A percentile compares a stretch with the other conserved stretches of the same genome.
These are phyloP conservation scores for Drosophila pruinosa DNA, from an alignment of 1,140 invertebrate species.

Conservation along the genomic window DNA sequence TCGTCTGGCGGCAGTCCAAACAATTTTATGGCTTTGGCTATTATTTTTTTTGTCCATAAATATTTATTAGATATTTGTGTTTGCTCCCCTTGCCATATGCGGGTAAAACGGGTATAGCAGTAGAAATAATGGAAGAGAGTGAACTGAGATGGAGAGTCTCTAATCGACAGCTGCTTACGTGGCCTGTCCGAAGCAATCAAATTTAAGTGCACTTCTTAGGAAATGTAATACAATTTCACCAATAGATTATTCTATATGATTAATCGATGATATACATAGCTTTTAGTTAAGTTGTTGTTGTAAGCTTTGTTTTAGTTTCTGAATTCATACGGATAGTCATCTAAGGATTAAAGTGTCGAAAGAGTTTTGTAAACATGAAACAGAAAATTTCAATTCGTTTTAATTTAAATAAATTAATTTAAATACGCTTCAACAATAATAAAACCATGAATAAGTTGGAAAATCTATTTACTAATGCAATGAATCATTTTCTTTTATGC, in stretches of 20 bases:
- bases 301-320: background rate
- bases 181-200: background rate
- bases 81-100: background rate
- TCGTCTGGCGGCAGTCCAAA: slow-evolving; percentile 18
- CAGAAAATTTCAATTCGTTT: too few relatives aligned
- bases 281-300: background rate
- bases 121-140: background rate
- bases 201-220: slow-evolving; percentile 3
- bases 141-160: background rate
- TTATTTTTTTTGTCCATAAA: slow-evolving; percentile 61
- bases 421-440: background rate
- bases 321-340: background rate
- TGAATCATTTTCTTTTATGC: background rate
- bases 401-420: background rate
- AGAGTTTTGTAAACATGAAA: too few relatives aligned
- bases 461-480: slow-evolving; percentile 18
- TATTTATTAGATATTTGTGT: slow-evolving; percentile 66
- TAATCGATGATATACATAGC: background rate
- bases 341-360: too few relatives aligned
- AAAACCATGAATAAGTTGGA: background rate
- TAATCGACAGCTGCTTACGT: background rate
- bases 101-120: background rate
- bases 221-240: slow-evolving; percentile 4
- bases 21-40: slow-evolving; percentile 61
- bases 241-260: background rate